A percentile compares a stretch with the other conserved stretches of the same genome.
Evolutionary conservation across 64 coral and sea anemone genomes (phyloP).

Genomic region (Montipora cactus): DNA sequence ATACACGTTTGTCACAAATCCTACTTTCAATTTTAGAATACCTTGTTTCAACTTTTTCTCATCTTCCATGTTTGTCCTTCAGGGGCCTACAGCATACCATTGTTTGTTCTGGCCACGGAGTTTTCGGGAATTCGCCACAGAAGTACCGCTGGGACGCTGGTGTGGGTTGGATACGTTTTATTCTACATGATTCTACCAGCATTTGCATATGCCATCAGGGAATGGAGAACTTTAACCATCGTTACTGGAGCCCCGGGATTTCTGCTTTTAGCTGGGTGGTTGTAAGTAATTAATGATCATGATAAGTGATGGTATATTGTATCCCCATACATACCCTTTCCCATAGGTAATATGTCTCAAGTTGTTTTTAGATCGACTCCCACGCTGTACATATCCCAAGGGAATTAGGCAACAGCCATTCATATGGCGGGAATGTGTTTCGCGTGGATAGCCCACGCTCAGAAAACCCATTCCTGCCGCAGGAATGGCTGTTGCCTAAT

Average conservation of each 20-base stretch:
- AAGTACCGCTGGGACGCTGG: background rate
- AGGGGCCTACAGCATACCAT: slow-evolving; percentile 13
- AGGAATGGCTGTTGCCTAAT: too few relatives aligned
- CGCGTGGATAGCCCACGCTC: too few relatives aligned
- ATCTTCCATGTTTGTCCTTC: background rate
- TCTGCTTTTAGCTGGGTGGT: background rate
- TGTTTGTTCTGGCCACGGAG: slow-evolving; percentile 30
- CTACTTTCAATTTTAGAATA: background rate
- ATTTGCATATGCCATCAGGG: slow-evolving; percentile 37
- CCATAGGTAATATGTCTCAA: too few relatives aligned
- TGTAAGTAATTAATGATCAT: slow-evolving; percentile 11
- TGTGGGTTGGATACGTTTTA: background rate
- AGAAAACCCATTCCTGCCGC: too few relatives aligned
- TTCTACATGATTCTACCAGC: background rate
- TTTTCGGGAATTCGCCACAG: slow-evolving; percentile 40
- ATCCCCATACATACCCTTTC: too few relatives aligned
- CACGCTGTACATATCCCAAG: too few relatives aligned
- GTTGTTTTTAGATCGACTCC: too few relatives aligned
- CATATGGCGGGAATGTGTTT: too few relatives aligned
- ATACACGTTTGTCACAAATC: too few relatives aligned
- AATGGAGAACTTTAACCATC: slow-evolving; percentile 46
- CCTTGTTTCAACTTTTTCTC: background rate
- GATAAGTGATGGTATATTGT: too few relatives aligned
- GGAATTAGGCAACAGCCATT: too few relatives aligned
- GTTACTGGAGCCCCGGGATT: slow-evolving; percentile 21